phyloP scores from a whole-genome alignment of 2,797 vertebrate species.

The Etheostoma nigrum region DNA sequence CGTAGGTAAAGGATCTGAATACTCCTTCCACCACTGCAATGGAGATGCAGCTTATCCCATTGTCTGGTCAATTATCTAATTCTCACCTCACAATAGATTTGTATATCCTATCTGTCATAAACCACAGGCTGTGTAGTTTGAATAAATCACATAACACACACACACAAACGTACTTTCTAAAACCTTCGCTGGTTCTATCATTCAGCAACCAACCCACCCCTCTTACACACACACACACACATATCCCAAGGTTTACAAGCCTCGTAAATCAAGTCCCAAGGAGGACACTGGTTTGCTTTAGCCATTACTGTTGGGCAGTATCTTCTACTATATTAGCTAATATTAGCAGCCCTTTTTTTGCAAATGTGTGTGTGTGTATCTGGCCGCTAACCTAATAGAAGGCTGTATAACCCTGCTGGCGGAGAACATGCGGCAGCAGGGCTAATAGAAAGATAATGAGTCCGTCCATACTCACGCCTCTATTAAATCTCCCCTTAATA shows the following conservation, averaged over 20 bases:
- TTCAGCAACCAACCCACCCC: slow-evolving; percentile 44
- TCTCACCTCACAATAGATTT: slow-evolving; percentile 81
- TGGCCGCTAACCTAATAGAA: slow-evolving; percentile 85
- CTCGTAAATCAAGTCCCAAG: slow-evolving; percentile 77
- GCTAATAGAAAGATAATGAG: slow-evolving; percentile 90
- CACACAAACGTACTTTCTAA: slow-evolving; percentile 55
- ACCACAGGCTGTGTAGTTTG: slow-evolving; percentile 67
- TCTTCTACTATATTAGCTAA: slow-evolving; percentile 80
- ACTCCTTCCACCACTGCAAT: slow-evolving; percentile 21
- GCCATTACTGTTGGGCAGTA: slow-evolving; percentile 75
- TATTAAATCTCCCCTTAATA: slow-evolving; percentile 88
- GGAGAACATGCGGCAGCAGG: slow-evolving; percentile 71
- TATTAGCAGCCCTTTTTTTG: slow-evolving; percentile 69
- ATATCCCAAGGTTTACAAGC: slow-evolving; percentile 44
- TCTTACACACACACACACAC: slow-evolving; percentile 19
- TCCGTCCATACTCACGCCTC: slow-evolving; percentile 83
- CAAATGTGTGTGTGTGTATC: slow-evolving; percentile 59
- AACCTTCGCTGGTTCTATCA: slow-evolving; percentile 45
- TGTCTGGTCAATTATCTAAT: slow-evolving; percentile 85
- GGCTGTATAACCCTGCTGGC: slow-evolving; percentile 81
- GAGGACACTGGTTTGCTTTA: slow-evolving; percentile 82
- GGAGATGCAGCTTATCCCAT: slow-evolving; percentile 78
- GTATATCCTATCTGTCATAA: slow-evolving; percentile 81
- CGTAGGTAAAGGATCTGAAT: too few species aligned
- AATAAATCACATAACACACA: slow-evolving; percentile 77